These are phyloP conservation scores for Folsomia manolachei DNA, from an alignment of 2,888 invertebrate species.

Conservation along the genomic window DNA sequence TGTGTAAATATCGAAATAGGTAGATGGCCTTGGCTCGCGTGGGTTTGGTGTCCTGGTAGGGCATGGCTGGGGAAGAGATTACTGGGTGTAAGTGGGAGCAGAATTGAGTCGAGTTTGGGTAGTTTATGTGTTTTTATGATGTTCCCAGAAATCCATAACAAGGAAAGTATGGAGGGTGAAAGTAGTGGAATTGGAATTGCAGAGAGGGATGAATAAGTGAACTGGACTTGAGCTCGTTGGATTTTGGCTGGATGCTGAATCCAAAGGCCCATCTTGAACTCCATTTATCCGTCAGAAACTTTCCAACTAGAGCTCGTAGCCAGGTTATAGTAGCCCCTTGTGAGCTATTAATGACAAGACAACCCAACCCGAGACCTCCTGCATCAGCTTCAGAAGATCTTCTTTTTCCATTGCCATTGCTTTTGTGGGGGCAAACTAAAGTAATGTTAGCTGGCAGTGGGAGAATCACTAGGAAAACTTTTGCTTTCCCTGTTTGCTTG, in stretches of 20 bases:
- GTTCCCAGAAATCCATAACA: slow-evolving; percentile 22
- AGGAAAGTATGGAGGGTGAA: slow-evolving; percentile 5
- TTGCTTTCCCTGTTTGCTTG: not conserved
- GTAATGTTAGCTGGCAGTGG: slow-evolving; percentile 6
- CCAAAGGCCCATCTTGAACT: slow-evolving; percentile 12
- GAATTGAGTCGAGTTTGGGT: slow-evolving; percentile 12
- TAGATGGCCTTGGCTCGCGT: too few species aligned
- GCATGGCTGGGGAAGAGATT: not conserved
- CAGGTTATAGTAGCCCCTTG: slow-evolving; percentile 44
- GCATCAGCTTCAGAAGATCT: not conserved
- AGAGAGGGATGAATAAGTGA: slow-evolving; percentile 19
- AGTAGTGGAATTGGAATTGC: slow-evolving; percentile 2
- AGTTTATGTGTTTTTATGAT: slow-evolving; percentile 22
- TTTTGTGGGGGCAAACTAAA: slow-evolving; percentile 1
- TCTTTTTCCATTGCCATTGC: not conserved
- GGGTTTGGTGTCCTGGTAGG: slow-evolving; percentile 4
- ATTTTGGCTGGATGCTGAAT: not conserved
- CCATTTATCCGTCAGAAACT: slow-evolving; percentile 11
- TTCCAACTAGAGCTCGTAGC: slow-evolving; percentile 15
- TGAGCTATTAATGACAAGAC: slow-evolving; percentile 48
- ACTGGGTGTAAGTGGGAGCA: slow-evolving; percentile 14
- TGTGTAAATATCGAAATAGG: not conserved
- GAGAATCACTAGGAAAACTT: not conserved
- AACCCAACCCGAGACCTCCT: not conserved
- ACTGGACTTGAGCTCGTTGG: too few species aligned